Base-by-base conservation (phyloP, 1,140 invertebrate species). In the Papilio polyxenes region DNA sequence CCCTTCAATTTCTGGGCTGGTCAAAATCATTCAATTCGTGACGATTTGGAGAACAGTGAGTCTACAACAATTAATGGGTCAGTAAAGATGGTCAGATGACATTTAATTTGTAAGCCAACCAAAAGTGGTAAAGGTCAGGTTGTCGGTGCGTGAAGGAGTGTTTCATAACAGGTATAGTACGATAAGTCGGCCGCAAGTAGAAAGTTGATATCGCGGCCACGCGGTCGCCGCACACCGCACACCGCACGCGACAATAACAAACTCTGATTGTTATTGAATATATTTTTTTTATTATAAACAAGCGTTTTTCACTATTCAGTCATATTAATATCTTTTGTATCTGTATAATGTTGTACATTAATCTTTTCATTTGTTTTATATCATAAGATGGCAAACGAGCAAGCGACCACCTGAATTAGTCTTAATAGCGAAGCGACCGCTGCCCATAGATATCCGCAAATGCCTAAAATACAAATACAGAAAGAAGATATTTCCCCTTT, bases 101-200 rank as follows among this genome's bases (percentile, higher is more conserved):
- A 72, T 72, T 72, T 65, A 23, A 65, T 31, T 72, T 72, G 23
- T 72, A 40, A 72, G 6, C 65, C 65, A 72, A 15, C 65, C 6
- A 37, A 40, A 72, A 37, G 65, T 72, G 65, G 31, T 20, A 72
- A 72, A 72, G 65, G 65, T 72, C 65, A 72, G 20, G 65, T 72
- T 15, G 65, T 37, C 23, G 13, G 65, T 15, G 20, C 23, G 20
- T 31, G 62, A 31, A 37, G 62, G 62, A 72, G 31, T 72, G 65
- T 72, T 72, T 72, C 65, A 72, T 72, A 72, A 72, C 65, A 72
- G 65, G 65, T 37, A 59, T 59, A 72, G 65, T 72, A 15, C 31
- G 65, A 40, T 37, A 72, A 72, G 31, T 72, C 23, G 65, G 65
- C 23, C 65, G 31, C 65, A 3, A 31, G 65, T 72, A 72, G 65